phyloP scores from a whole-genome alignment of 1,140 invertebrate species.

The Achatina immaculata region DNA sequence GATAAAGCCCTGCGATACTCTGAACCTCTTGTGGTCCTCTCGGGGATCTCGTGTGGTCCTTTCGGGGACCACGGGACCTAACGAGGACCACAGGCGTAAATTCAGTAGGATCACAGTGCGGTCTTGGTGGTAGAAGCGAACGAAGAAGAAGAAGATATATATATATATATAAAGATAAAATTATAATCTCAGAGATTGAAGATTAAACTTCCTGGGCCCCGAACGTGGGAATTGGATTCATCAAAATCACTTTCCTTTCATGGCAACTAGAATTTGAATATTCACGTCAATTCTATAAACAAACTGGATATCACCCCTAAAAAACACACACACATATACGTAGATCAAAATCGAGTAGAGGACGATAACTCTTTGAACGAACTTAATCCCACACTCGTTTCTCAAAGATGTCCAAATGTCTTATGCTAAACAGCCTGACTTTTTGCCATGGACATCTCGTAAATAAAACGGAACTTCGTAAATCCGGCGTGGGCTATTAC shows the following conservation, averaged over 20 bases:
- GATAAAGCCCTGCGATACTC: too few relatives aligned
- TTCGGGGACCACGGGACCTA: too few relatives aligned
- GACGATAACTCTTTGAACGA: neutral
- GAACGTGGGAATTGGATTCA: neutral
- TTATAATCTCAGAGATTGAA: too few relatives aligned
- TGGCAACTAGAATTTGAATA: neutral
- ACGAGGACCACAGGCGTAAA: too few relatives aligned
- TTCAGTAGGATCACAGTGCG: too few relatives aligned
- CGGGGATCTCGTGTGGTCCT: too few relatives aligned
- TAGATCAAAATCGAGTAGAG: neutral
- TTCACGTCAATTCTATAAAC: neutral
- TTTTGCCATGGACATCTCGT: neutral
- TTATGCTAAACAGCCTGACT: neutral
- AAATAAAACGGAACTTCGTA: neutral
- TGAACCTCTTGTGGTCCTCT: too few relatives aligned
- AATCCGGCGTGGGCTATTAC: neutral
- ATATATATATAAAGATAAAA: too few relatives aligned
- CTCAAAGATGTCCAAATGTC: neutral
- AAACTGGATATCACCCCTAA: neutral
- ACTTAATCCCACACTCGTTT: neutral
- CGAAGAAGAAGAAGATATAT: too few relatives aligned
- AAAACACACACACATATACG: too few relatives aligned
- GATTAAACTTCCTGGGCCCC: too few relatives aligned
- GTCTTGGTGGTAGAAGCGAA: too few relatives aligned
- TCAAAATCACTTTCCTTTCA: neutral